Conservation (phyloP, 2,113 vertebrate species). For the Phrynocephalus versicolor region DNA sequence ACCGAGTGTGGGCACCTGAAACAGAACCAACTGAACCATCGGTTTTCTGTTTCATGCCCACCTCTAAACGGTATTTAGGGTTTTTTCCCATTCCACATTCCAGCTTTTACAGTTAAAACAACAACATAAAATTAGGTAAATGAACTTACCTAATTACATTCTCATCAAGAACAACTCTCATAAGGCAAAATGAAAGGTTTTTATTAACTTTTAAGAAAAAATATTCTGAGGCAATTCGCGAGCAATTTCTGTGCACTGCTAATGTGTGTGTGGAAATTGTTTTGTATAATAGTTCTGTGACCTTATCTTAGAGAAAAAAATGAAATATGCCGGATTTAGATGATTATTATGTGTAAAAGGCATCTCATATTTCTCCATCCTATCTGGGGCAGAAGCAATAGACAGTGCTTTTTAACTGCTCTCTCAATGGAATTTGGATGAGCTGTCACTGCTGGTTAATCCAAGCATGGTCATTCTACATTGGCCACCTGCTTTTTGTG, state of each 20-base stretch:
- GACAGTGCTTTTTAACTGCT: not conserved
- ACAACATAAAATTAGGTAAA: not conserved
- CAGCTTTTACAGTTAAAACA: too few species aligned
- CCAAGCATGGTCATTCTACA: not conserved
- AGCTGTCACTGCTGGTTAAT: not conserved
- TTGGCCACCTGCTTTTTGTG: too few species aligned
- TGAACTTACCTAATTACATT: not conserved
- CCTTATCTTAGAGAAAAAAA: not conserved
- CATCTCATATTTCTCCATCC: not conserved
- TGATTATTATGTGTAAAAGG: not conserved
- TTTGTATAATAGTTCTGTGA: not conserved
- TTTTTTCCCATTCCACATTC: too few species aligned
- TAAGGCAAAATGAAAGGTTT: not conserved
- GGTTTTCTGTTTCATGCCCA: too few species aligned
- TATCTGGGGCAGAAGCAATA: not conserved
- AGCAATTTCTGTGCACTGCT: not conserved
- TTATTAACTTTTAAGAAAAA: not conserved
- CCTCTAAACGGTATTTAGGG: not conserved
- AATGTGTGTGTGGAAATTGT: not conserved
- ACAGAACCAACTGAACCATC: too few species aligned
- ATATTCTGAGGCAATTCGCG: not conserved
- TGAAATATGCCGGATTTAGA: too few species aligned
- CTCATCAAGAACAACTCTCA: not conserved
- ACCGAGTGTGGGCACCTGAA: too few species aligned
- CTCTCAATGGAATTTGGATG: not conserved